A percentile compares a stretch with the other conserved stretches of the same genome.
These are phyloP conservation scores for Lasioglossum oenotherae DNA, from an alignment of 2,888 invertebrate genomes.

Conservation along the genomic window DNA sequence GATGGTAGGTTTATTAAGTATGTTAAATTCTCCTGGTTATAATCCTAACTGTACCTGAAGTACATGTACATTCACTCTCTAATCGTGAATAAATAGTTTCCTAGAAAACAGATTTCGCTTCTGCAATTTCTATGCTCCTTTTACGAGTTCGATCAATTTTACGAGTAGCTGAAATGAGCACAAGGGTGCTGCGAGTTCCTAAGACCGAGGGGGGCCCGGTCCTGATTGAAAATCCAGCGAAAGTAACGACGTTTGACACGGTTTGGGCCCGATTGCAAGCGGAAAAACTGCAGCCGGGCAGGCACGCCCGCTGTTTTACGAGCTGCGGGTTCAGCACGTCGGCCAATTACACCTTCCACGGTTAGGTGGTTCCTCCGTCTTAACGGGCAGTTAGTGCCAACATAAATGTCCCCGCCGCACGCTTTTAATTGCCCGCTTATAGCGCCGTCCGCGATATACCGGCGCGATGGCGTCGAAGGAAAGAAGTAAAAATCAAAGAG, in stretches of 20 bases:
- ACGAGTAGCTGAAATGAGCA: not conserved
- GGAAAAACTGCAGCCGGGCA: conserved; percentile 62
- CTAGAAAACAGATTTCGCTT: not conserved
- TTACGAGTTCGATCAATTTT: not conserved
- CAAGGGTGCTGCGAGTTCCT: not conserved
- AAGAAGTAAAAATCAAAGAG: not conserved
- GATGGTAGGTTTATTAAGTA: too few relatives aligned
- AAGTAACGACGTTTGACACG: conserved; percentile 39
- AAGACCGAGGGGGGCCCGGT: not conserved
- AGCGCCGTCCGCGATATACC: conserved; percentile 57
- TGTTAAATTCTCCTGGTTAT: too few relatives aligned
- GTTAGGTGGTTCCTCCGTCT: conserved; percentile 79
- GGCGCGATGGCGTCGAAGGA: conserved; percentile 9
- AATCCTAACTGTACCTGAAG: too few relatives aligned
- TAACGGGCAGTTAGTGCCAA: conserved; percentile 81
- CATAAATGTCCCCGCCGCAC: conserved; percentile 80
- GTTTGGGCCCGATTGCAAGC: conserved; percentile 5
- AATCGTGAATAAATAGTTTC: not conserved
- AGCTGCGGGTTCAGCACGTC: conserved; percentile 80
- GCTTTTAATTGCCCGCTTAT: conserved; percentile 79
- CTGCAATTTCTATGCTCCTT: not conserved
- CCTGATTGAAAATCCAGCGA: conserved; percentile 39
- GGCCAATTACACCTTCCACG: conserved; percentile 82
- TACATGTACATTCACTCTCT: too few relatives aligned
- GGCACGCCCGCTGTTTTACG: conserved; percentile 80